Evolutionary conservation across 2,888 invertebrate species (phyloP), one percentile per base, ranked within the genome.

Genomic region (Heliconius sara): DNA sequence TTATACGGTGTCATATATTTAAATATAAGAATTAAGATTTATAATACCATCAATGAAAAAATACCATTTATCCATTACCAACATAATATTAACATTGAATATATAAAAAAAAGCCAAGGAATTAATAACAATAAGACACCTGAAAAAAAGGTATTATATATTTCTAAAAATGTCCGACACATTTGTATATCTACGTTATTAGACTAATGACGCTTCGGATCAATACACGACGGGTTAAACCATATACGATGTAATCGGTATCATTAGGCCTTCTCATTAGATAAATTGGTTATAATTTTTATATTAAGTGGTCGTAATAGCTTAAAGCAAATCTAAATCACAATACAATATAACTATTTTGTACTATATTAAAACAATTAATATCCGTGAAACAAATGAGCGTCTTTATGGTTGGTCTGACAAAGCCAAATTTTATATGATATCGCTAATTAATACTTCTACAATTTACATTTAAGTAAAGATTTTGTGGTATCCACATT

Each of bases 191-290:
- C 34, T 25, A 67, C 65, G 63, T 22, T 78, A 60, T 73, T 60
- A 65, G 25, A 27, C 43, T 75, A 75, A 75, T 75, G 75, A 27
- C 75, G 43, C 65, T 65, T 27, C 19, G 47, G 75, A 75, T 75
- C 75, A 75, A 65, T 75, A 75, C 43, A 6, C 75, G 43, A n/a
- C 65, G 75, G 27, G 75, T 75, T 65, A 65, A 43, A 47, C 47
- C 47, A 30, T 70, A 70, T 75, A 66, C 65, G 65, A 75, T 47
- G 39, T 75, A 75, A 75, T 75, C 65, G 47, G 66, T 27, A 47
- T 66, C 75, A 75, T 75, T 75, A 75, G 39, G 12, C 39, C 19
- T 25, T 27, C 34, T 74, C 74, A 39, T 75, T 75, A 10, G 12
- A 19, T n/a, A 43, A 75, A 75, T 43, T 65, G 43, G 25, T 27